These are phyloP conservation scores for Bathynomus jamesi DNA, from an alignment of 1,140 invertebrate species.

Conservation along the genomic window DNA sequence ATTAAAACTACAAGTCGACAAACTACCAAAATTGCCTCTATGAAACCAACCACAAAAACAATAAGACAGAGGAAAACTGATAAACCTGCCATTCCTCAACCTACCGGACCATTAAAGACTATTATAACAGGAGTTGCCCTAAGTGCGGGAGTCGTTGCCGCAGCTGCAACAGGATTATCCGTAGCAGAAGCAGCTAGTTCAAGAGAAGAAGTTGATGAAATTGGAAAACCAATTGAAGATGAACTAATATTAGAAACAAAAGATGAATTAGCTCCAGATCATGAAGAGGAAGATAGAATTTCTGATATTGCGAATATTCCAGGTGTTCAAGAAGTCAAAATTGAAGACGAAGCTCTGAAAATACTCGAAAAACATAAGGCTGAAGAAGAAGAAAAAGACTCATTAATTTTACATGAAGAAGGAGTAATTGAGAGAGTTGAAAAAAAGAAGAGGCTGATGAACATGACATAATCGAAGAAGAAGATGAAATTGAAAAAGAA, in stretches of 20 bases:
- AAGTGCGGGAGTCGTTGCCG: conserved; percentile 39
- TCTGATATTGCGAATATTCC: conserved; percentile 37
- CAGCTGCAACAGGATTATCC: conserved; percentile 38
- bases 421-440: conserved; percentile 36
- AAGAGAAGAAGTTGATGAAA: conserved; percentile 40
- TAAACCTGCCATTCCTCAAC: conserved; percentile 46
- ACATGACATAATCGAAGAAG: conserved; percentile 46
- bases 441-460: conserved; percentile 41
- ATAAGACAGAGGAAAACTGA: conserved; percentile 55
- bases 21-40: conserved; percentile 44
- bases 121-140: conserved; percentile 40
- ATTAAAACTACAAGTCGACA: conserved; percentile 44
- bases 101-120: conserved; percentile 33
- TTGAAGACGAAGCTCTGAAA: conserved; percentile 44
- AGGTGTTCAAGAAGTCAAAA: conserved; percentile 33
- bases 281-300: conserved; percentile 37
- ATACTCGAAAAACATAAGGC: conserved; percentile 47
- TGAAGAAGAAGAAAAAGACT: conserved; percentile 40
- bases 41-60: conserved; percentile 52
- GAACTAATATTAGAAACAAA: conserved; percentile 17
- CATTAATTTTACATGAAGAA: conserved; percentile 33
- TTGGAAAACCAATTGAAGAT: conserved; percentile 17
- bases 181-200: conserved; percentile 61
- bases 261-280: conserved; percentile 22
- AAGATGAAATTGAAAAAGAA: conserved; percentile 25